Percentiles rank a stretch among this genome's conserved stretches.
Evolutionary conservation across 2,797 vertebrate species (phyloP).

Genomic region (Gouania willdenowi): DNA sequence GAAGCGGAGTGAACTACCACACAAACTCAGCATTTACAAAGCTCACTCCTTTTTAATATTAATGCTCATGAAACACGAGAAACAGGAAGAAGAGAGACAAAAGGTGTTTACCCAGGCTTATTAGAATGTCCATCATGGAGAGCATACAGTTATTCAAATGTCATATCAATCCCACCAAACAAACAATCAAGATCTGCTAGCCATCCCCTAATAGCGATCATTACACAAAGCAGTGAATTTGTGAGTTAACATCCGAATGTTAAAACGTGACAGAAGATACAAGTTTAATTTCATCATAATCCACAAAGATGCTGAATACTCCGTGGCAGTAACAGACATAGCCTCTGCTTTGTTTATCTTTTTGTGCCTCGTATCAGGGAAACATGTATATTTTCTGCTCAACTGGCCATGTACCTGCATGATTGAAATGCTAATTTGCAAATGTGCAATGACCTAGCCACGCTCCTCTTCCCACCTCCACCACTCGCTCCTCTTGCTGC

Average conservation of each 20-base stretch:
- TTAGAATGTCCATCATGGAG: constrained; percentile 69
- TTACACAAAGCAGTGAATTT: constrained; percentile 55
- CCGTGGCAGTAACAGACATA: constrained; percentile 8
- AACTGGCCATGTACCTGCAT: constrained; percentile 67
- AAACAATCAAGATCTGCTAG: constrained; percentile 65
- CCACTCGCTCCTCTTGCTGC: constrained; percentile 12
- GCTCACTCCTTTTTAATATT: constrained; percentile 71
- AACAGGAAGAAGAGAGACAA: constrained; percentile 31
- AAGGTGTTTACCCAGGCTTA: constrained; percentile 69
- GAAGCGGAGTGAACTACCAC: constrained; percentile 40
- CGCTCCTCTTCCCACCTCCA: constrained; percentile 51
- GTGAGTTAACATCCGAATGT: constrained; percentile 31
- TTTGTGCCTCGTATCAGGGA: constrained; percentile 49
- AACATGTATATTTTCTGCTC: constrained; percentile 74
- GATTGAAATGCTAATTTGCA: constrained; percentile 82
- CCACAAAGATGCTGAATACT: constrained; percentile 2
- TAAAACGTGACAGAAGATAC: constrained; percentile 7
- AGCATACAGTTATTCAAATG: constrained; percentile 71
- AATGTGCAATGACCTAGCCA: constrained; percentile 78
- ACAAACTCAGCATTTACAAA: constrained; percentile 47
- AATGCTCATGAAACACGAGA: constrained; percentile 59
- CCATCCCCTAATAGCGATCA: constrained; percentile 65
- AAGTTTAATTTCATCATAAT: constrained; percentile 16
- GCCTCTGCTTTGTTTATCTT: constrained; percentile 67
- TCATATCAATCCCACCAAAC: constrained; percentile 69